A percentile compares a stretch with the other conserved stretches of the same genome.
Conservation (phyloP, 1,140 invertebrate genomes). For the Neelides sp. region DNA sequence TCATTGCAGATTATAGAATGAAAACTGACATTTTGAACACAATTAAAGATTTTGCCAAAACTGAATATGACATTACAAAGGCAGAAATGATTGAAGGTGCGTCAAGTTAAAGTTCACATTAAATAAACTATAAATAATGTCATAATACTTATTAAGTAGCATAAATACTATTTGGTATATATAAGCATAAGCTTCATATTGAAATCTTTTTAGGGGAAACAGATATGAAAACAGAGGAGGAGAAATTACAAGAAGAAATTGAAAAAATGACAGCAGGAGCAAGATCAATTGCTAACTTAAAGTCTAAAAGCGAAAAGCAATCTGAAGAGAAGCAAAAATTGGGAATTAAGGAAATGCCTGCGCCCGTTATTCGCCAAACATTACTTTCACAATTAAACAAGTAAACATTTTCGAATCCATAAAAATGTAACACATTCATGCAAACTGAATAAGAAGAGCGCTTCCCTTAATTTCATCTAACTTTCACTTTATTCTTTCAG, state of each 20-base stretch:
- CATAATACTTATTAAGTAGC: not conserved
- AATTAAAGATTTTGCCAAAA: conserved; percentile 17
- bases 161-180: not conserved
- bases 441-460: too few species aligned
- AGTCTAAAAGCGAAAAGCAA: not conserved
- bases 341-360: not conserved
- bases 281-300: not conserved
- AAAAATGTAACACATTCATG: too few species aligned
- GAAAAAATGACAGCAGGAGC: not conserved
- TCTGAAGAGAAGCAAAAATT: not conserved
- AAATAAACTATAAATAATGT: not conserved
- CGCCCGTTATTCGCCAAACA: not conserved
- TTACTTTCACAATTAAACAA: not conserved
- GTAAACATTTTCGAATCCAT: not conserved
- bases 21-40: conserved; percentile 21
- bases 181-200: too few species aligned
- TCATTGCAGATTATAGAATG: conserved; percentile 14
- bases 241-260: conserved; percentile 8
- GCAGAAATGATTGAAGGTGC: too few species aligned
- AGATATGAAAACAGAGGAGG: conserved; percentile 10
- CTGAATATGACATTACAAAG: conserved; percentile 4
- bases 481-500: conserved; percentile 7
- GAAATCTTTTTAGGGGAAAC: too few species aligned
- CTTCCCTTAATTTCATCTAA: too few species aligned
- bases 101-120: too few species aligned